Base-by-base conservation (phyloP, 1,140 invertebrate genomes). In the Trichonephila clavata region DNA sequence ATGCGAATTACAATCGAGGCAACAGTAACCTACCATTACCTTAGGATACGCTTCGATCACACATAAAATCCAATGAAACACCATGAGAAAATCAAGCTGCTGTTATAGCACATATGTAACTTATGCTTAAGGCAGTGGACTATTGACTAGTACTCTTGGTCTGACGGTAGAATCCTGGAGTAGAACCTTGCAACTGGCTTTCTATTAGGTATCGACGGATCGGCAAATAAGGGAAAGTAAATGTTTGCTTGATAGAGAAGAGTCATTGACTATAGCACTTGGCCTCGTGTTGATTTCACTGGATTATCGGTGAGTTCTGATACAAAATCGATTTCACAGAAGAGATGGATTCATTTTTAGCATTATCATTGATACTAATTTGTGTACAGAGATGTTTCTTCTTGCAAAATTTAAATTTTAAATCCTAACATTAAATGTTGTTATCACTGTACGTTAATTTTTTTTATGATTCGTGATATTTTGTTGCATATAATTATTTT, bases 191-290 rank as follows among this genome's bases (percentile, higher is more conserved):
- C 81, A 92, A 59, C 68, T 81, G 71, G 68, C 92, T 68, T 60
- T 68, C 65, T 93, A 88, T 93, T 77, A 65, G 92, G 59, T 86
- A 87, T 87, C 83, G 81, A 83, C 61, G 61, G 83, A 92, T 92
- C 92, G 57, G 86, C 92, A 87, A 93, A 93, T 93, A 93, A 93
- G 65, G 59, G 92, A 93, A 88, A 93, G 86, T 65, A 87, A 93
- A 93, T 93, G 86, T 93, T 93, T 93, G 65, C 86, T 27, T n/a
- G 4, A 84, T 32, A 63, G 92, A 80, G 59, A 87, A 61, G 60
- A 92, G 86, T 77, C 91, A 92, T 93, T 88, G 65, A 57, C 43
- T 83, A 86, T 92, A 57, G 61, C 61, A 92, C 68, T 86, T n/a
- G 20, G 57, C n/a, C 61, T 92, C 81, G 86, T 68, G 63, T 86